phyloP scores from a whole-genome alignment of 2,113 vertebrate genomes.

The Peucedramus taeniatus region DNA sequence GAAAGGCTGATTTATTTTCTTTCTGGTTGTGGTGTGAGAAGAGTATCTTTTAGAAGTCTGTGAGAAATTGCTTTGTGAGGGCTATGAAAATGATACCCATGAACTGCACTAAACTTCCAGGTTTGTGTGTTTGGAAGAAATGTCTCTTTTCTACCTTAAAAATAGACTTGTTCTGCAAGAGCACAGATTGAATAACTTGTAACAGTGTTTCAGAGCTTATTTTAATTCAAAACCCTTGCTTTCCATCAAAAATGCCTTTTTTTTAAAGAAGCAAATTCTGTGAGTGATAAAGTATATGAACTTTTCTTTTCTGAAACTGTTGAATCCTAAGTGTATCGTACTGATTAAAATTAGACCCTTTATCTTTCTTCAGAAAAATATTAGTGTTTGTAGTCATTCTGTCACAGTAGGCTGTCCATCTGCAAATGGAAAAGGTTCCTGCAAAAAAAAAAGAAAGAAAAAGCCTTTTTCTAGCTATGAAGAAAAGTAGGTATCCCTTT shows the following conservation, averaged over 20 bases:
- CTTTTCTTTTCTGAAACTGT: not conserved
- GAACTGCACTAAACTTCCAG: not conserved
- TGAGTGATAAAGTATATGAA: not conserved
- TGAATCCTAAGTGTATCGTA: not conserved
- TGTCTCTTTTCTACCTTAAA: conserved; percentile 33
- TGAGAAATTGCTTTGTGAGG: not conserved
- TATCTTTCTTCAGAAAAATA: not conserved
- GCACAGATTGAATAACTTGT: conserved; percentile 46
- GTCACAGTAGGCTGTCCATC: not conserved
- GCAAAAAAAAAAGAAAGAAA: no score
- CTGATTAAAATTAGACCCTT: not conserved
- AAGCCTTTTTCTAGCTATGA: not conserved
- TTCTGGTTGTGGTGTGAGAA: not conserved
- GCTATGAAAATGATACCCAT: not conserved
- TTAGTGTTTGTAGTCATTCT: not conserved
- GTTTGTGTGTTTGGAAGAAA: conserved; percentile 15
- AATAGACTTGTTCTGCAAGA: conserved; percentile 43
- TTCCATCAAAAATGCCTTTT: not conserved
- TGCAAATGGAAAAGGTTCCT: not conserved
- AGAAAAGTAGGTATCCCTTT: not conserved
- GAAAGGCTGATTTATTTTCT: not conserved
- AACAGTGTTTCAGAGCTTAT: conserved; percentile 14
- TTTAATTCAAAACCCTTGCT: conserved; percentile 42
- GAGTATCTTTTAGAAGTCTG: not conserved
- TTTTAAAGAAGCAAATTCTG: not conserved